Evolutionary conservation across 2,113 vertebrate genomes (phyloP).

Genomic region (Grammomys surdaster): DNA sequence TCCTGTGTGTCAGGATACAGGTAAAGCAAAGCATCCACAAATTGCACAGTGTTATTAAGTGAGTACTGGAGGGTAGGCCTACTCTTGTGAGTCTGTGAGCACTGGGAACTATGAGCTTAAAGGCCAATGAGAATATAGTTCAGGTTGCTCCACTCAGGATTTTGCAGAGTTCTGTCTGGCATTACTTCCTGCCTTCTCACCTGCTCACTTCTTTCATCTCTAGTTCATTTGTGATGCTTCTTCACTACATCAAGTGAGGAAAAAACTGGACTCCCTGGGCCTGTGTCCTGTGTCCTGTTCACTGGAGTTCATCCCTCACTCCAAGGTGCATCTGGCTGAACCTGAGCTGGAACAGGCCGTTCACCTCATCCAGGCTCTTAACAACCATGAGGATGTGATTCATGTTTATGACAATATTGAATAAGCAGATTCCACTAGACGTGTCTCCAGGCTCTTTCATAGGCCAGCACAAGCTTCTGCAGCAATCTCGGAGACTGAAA

Average conservation of each 20-base stretch:
- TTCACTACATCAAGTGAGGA: conserved; percentile 86
- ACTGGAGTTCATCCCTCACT: conserved; percentile 89
- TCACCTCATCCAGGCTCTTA: conserved; percentile 88
- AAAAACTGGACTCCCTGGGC: conserved; percentile 87
- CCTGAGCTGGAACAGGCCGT: conserved; percentile 87
- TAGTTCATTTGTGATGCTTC: conserved; percentile 91
- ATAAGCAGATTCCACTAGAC: neutral
- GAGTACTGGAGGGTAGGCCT: neutral
- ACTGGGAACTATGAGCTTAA: neutral
- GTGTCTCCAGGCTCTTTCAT: neutral
- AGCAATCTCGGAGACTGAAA: neutral
- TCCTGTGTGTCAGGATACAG: neutral
- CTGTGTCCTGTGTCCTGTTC: conserved; percentile 85
- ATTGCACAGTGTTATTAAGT: neutral
- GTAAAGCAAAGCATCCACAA: conserved; percentile 1
- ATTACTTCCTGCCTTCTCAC: conserved; percentile 28
- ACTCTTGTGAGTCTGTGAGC: neutral
- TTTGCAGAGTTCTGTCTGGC: neutral
- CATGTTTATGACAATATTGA: conserved; percentile 93
- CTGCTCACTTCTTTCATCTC: conserved; percentile 39
- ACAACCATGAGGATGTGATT: conserved; percentile 87
- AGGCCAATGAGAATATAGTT: neutral
- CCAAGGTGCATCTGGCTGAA: conserved; percentile 82
- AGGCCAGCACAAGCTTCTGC: neutral
- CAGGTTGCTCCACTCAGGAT: neutral